Evolutionary conservation across 2,888 invertebrate species (phyloP), one percentile per base, ranked within the genome.

Genomic region (Eremobia ochroleuca): DNA sequence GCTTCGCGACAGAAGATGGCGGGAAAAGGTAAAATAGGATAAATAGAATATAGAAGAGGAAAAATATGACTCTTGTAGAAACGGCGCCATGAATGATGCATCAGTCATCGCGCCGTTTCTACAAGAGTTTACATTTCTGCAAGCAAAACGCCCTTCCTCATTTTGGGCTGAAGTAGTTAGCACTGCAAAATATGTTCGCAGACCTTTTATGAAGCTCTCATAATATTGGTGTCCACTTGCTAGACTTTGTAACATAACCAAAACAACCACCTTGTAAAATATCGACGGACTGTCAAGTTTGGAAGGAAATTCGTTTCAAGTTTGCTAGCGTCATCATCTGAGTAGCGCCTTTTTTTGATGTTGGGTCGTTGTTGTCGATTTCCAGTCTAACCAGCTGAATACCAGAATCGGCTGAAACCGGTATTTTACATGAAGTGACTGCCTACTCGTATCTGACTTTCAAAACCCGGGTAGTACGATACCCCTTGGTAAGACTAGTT

Each of bases 291-390:
- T 74, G 43, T 55, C 15, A 77, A 64, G 49, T 61, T 81, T 61
- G 15, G 4, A 66, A 61, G 18, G 4, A 70, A 58, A 70, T 64
- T 78, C 15, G 9, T 67, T 31, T 37, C 6, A 68, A 78, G 58
- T 78, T 83, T 31, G 46, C 31, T 52, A 40, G 46, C 84, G 76
- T 49, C 25, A 34, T 34, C 8, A 37, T 37, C 8, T 37, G 34
- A 34, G 1, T 25, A 6, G 25, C 6, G 25, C 6, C 25, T 62
- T 62, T 34, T 34, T 1, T 11, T 1, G 5, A 31, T 21, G 31
- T 61, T 21, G 61, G 21, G 31, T n/a, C n/a, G n/a, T n/a, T n/a
- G n/a, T n/a, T n/a, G 11, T 61, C 31, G 11, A 31, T 9, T 61
- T 31, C 61, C 21, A 31, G 31, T 21, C 61, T 61, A 31, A 31